Evolutionary conservation across 2,888 invertebrate species (phyloP).

Genomic region (Coleophora flavipennella): DNA sequence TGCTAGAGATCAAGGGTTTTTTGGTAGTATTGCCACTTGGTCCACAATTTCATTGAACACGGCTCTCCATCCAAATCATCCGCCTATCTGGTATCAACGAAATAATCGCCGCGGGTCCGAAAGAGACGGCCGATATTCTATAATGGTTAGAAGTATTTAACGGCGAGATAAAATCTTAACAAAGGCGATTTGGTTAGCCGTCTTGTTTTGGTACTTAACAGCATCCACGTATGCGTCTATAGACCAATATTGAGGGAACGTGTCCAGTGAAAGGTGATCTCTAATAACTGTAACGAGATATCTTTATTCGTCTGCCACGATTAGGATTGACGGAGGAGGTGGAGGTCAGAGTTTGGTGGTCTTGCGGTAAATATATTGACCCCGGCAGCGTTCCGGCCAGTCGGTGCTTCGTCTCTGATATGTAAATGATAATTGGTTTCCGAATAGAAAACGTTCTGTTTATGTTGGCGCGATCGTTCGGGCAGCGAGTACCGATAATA

Average conservation of each 20-base stretch:
- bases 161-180: slow-evolving; percentile 70
- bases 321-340: slow-evolving; percentile 26
- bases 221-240: slow-evolving; percentile 60
- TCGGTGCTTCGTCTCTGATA: slow-evolving; percentile 67
- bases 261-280: slow-evolving; percentile 37
- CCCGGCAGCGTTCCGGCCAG: slow-evolving; percentile 60
- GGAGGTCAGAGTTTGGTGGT: slow-evolving; percentile 39
- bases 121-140: slow-evolving; percentile 57
- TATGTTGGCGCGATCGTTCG: slow-evolving; percentile 51
- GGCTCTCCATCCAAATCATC: too few species aligned
- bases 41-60: too few species aligned
- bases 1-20: too few species aligned
- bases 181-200: slow-evolving; percentile 70
- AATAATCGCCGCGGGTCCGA: slow-evolving; percentile 56
- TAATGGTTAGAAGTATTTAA: slow-evolving; percentile 71
- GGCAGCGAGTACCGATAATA: slow-evolving; percentile 46
- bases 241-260: slow-evolving; percentile 43
- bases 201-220: slow-evolving; percentile 65
- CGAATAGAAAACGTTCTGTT: slow-evolving; percentile 64
- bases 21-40: too few species aligned
- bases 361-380: slow-evolving; percentile 62
- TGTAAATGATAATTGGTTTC: slow-evolving; percentile 71
- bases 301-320: slow-evolving; percentile 17
- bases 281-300: slow-evolving; percentile 23
- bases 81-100: slow-evolving; percentile 34